phyloP scores from a whole-genome alignment of 35 echinoderm and acorn worm species.

The Apostichopus japonicus region DNA sequence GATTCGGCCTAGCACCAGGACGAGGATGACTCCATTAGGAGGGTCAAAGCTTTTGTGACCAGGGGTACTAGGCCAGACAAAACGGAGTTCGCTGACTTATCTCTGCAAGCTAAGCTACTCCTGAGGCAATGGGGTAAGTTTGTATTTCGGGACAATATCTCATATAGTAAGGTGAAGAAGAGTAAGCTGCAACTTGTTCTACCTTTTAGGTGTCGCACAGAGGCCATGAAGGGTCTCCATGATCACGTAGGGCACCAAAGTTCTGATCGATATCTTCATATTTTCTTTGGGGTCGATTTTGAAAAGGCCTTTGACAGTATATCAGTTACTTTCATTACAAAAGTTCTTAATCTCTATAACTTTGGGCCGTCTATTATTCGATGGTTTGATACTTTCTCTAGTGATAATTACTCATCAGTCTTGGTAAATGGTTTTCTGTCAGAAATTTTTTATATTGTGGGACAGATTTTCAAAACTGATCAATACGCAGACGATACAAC shows the following conservation, averaged over 20 bases:
- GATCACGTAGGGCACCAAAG: constrained; percentile 59
- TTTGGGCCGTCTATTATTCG: no score
- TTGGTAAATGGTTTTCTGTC: no score
- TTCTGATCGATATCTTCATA: constrained; percentile 18
- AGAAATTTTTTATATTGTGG: no score
- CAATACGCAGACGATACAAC: no score
- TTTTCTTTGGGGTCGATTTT: no score
- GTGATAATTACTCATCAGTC: no score
- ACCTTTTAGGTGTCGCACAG: neutral
- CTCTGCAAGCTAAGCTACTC: neutral
- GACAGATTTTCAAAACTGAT: no score
- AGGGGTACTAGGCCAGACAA: neutral
- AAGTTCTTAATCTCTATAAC: no score
- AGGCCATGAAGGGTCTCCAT: constrained; percentile 55
- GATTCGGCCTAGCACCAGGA: neutral
- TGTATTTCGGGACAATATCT: neutral
- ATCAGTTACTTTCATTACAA: no score
- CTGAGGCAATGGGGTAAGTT: constrained; percentile 42
- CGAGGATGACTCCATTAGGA: neutral
- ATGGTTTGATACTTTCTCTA: no score
- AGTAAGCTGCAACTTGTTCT: constrained; percentile 53
- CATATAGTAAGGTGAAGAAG: constrained; percentile 12
- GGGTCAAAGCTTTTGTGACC: neutral
- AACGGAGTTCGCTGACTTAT: neutral
- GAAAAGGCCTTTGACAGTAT: no score